Percentiles rank a stretch among this genome's conserved stretches.
Evolutionary conservation across 2,888 invertebrate genomes (phyloP).

Genomic region (Rhodophaea formosa): DNA sequence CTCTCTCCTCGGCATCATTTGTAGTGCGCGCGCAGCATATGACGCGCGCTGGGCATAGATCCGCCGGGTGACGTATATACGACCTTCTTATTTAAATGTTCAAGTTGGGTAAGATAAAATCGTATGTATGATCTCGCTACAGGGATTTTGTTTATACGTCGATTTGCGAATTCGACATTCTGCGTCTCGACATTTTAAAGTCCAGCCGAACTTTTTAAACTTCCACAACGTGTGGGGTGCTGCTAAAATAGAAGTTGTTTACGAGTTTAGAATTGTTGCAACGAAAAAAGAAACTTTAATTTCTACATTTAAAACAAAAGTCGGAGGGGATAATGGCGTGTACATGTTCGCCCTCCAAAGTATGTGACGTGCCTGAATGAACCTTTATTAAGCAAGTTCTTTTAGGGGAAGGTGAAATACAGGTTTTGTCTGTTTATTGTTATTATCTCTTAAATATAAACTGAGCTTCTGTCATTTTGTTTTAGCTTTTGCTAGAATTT

Average conservation of each 20-base stretch:
- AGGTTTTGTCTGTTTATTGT: constrained; percentile 1
- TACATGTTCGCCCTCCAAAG: constrained; percentile 52
- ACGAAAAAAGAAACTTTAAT: constrained; percentile 77
- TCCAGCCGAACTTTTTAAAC: constrained; percentile 69
- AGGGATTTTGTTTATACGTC: background rate
- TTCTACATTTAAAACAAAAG: constrained; percentile 76
- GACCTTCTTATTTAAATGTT: too few relatives aligned
- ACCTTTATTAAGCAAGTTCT: constrained; percentile 14
- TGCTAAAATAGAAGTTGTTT: constrained; percentile 76
- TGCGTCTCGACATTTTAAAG: constrained; percentile 40
- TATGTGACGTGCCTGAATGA: constrained; percentile 20
- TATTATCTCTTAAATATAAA: too few relatives aligned
- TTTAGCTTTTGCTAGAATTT: too few relatives aligned
- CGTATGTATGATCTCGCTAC: too few relatives aligned
- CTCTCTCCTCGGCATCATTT: too few relatives aligned
- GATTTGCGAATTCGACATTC: background rate
- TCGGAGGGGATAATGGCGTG: constrained; percentile 70
- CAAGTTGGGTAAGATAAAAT: too few relatives aligned
- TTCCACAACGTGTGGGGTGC: constrained; percentile 73
- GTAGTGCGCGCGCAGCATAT: too few relatives aligned
- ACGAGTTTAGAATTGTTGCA: constrained; percentile 73
- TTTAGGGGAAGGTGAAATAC: constrained; percentile 5
- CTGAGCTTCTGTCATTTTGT: too few relatives aligned
- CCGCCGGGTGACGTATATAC: too few relatives aligned
- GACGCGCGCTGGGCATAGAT: too few relatives aligned